phyloP scores from a whole-genome alignment of 37 sponge, comb jelly and placozoan genomes.

The Aplysina aerophoba region DNA sequence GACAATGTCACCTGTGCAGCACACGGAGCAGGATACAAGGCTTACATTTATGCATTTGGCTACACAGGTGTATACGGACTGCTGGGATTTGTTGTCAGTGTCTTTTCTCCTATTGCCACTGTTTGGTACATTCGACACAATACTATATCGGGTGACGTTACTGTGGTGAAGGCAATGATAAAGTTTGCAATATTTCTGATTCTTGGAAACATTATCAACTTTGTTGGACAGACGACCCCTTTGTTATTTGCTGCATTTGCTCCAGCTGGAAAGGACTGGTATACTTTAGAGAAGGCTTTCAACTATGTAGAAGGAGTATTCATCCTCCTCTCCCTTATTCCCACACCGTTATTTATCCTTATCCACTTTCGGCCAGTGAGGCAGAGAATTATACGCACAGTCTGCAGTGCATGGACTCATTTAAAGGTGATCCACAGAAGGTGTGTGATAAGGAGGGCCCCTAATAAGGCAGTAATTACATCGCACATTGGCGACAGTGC shows the following conservation, averaged over 20 bases:
- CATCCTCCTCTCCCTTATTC: background rate
- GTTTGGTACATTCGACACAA: background rate
- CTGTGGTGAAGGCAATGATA: background rate
- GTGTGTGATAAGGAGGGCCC: no score
- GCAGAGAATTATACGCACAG: background rate
- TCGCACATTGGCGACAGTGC: no score
- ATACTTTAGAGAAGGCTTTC: background rate
- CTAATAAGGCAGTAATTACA: no score
- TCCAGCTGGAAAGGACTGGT: background rate
- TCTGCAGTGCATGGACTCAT: background rate
- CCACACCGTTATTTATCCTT: background rate
- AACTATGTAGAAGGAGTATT: background rate
- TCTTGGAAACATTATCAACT: background rate
- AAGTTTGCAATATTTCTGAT: constrained; percentile 8
- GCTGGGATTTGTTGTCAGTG: background rate
- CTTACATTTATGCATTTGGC: background rate
- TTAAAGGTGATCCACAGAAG: no score
- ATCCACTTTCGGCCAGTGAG: background rate
- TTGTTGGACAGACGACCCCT: background rate
- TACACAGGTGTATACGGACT: background rate
- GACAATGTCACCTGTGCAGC: background rate
- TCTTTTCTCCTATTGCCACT: background rate
- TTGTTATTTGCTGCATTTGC: background rate
- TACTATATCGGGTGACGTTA: background rate
- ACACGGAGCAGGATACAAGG: background rate